Evolutionary conservation across 2,797 vertebrate genomes (phyloP).

Genomic region (Eurystomus glaucurus): DNA sequence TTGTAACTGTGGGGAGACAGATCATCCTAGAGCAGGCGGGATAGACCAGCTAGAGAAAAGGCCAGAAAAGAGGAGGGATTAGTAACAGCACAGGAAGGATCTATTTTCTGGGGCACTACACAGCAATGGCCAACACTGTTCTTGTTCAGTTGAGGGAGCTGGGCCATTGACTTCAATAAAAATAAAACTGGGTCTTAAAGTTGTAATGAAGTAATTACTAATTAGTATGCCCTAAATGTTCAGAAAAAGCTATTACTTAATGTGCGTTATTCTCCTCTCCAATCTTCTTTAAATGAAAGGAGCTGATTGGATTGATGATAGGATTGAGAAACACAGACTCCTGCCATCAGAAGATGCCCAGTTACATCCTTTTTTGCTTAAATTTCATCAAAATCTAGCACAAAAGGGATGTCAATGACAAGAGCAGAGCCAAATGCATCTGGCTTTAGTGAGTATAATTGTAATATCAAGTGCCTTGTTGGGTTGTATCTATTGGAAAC

Average conservation of each 20-base stretch:
- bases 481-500: constrained; percentile 46
- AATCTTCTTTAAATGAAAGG: constrained; percentile 51
- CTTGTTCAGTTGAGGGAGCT: neutral
- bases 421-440: constrained; percentile 49
- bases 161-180: constrained; percentile 16
- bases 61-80: neutral
- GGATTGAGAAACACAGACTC: constrained; percentile 38
- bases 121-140: neutral
- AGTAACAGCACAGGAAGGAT: neutral
- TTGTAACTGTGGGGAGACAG: neutral
- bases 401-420: constrained; percentile 35
- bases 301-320: constrained; percentile 56
- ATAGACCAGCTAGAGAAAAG: neutral
- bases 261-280: constrained; percentile 30
- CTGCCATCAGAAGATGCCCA: constrained; percentile 36
- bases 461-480: constrained; percentile 39
- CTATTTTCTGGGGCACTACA: neutral
- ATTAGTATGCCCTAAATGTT: constrained; percentile 29
- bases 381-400: constrained; percentile 41
- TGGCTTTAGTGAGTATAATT: constrained; percentile 35
- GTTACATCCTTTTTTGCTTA: constrained; percentile 4
- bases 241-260: neutral
- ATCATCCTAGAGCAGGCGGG: neutral
- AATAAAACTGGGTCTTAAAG: constrained; percentile 25
- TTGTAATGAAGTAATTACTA: constrained; percentile 53